These are phyloP conservation scores for Drosophila persimilis DNA, from an alignment of 1,140 invertebrate species.

Conservation along the genomic window DNA sequence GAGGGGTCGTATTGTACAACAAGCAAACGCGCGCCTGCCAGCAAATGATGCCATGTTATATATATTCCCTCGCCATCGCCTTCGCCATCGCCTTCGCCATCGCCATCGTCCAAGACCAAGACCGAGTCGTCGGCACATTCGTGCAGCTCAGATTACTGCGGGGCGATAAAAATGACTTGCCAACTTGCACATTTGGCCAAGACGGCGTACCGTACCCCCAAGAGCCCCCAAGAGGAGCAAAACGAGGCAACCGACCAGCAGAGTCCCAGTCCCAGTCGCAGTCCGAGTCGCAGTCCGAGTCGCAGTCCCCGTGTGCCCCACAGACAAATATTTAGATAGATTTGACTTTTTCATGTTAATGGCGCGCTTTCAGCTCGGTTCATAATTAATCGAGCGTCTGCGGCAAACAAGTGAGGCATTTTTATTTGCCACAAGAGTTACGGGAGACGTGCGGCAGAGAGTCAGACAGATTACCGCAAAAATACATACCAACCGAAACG, in stretches of 20 bases:
- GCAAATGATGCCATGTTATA: slow-evolving; percentile 81
- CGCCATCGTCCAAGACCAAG: slow-evolving; percentile 6
- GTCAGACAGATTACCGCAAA: slow-evolving; percentile 4
- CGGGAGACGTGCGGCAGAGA: slow-evolving; percentile 10
- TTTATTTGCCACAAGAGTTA: slow-evolving; percentile 62
- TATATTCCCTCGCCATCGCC: slow-evolving; percentile 53
- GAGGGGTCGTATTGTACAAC: slow-evolving; percentile 63
- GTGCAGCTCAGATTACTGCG: slow-evolving; percentile 79
- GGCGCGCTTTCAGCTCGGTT: slow-evolving; percentile 78
- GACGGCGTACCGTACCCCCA: slow-evolving; percentile 6
- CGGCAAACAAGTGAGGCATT: slow-evolving; percentile 73
- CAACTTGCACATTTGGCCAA: slow-evolving; percentile 79
- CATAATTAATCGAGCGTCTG: slow-evolving; percentile 80
- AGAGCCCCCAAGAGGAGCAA: too few species aligned
- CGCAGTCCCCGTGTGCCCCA: slow-evolving; percentile 36
- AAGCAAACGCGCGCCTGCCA: slow-evolving; percentile 78
- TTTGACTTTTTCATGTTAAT: slow-evolving; percentile 81
- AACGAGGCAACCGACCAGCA: neutral
- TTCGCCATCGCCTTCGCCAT: slow-evolving; percentile 19
- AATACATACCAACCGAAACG: slow-evolving; percentile 58
- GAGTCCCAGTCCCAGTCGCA: slow-evolving; percentile 13
- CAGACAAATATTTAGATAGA: slow-evolving; percentile 79
- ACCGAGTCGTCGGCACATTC: slow-evolving; percentile 60
- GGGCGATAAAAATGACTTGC: slow-evolving; percentile 81
- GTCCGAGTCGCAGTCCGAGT: slow-evolving; percentile 7